phyloP scores from a whole-genome alignment of 2,888 invertebrate genomes.

The Coleophora deauratella region DNA sequence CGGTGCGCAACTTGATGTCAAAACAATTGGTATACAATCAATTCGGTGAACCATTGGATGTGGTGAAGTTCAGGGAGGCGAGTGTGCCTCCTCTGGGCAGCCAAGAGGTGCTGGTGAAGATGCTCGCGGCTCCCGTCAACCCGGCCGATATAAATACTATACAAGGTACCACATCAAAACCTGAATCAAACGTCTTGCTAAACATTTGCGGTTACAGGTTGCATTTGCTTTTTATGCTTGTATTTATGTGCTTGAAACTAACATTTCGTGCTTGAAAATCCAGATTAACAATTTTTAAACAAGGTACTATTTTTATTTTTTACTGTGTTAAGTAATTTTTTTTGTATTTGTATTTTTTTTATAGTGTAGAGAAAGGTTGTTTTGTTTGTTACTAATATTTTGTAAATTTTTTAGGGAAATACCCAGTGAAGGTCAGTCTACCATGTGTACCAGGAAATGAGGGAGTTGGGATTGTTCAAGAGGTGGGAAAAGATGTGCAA shows the following conservation, averaged over 20 bases:
- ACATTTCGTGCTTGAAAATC: too few relatives aligned
- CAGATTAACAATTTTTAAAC: too few relatives aligned
- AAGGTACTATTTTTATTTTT: too few relatives aligned
- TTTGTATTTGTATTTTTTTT: constrained; percentile 17
- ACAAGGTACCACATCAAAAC: constrained; percentile 78
- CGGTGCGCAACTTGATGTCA: constrained; percentile 45
- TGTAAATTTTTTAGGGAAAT: constrained; percentile 35
- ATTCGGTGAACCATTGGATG: constrained; percentile 88
- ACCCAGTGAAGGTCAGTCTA: constrained; percentile 76
- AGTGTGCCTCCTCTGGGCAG: constrained; percentile 67
- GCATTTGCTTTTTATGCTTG: constrained; percentile 1
- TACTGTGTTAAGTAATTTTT: too few relatives aligned
- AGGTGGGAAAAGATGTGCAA: constrained; percentile 33
- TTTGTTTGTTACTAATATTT: constrained; percentile 23
- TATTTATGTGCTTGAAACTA: constrained; percentile 2
- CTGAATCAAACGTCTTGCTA: neutral
- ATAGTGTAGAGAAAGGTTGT: constrained; percentile 15
- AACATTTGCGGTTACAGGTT: neutral
- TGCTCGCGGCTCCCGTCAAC: constrained; percentile 94
- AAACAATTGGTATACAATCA: constrained; percentile 80
- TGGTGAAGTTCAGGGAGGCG: constrained; percentile 77
- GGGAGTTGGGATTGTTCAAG: constrained; percentile 84
- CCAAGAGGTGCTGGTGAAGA: constrained; percentile 84
- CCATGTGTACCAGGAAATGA: constrained; percentile 96
- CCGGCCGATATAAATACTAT: constrained; percentile 99